These are phyloP conservation scores for Mimas tiliae DNA, from an alignment of 2,888 invertebrate genomes.

Conservation along the genomic window DNA sequence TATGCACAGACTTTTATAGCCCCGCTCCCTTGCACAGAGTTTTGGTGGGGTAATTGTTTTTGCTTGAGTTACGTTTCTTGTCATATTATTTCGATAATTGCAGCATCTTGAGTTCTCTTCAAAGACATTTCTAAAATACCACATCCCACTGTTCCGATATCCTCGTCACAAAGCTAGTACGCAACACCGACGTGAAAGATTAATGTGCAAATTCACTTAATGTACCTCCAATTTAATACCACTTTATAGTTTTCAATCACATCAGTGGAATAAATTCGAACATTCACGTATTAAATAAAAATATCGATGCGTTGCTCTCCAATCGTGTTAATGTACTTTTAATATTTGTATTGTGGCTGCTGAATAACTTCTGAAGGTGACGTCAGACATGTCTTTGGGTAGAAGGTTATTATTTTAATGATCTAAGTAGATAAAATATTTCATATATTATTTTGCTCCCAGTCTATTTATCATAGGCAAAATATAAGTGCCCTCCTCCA, in stretches of 20 bases:
- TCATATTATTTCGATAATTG: too few relatives aligned
- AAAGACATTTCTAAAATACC: not conserved
- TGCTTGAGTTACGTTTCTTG: too few relatives aligned
- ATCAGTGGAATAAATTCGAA: constrained; percentile 38
- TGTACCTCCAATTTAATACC: constrained; percentile 56
- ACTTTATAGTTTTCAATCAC: constrained; percentile 59
- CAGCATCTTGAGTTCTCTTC: too few relatives aligned
- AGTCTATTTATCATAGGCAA: too few relatives aligned
- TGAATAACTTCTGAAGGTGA: not conserved
- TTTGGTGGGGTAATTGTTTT: too few relatives aligned
- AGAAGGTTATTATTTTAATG: constrained; percentile 3
- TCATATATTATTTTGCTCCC: too few relatives aligned
- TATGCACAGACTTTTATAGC: too few relatives aligned
- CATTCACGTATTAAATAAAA: constrained; percentile 13
- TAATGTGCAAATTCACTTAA: constrained; percentile 68
- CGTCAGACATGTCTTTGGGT: not conserved
- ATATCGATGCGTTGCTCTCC: not conserved
- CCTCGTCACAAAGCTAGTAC: constrained; percentile 31
- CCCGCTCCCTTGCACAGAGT: too few relatives aligned
- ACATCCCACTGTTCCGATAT: constrained; percentile 28
- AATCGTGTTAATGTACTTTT: not conserved
- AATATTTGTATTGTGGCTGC: not conserved
- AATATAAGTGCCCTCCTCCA: too few relatives aligned
- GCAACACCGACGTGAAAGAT: constrained; percentile 57
- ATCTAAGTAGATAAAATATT: not conserved